Evolutionary conservation across 1,140 invertebrate genomes (phyloP).

Genomic region (Himalopsyche phryganea): DNA sequence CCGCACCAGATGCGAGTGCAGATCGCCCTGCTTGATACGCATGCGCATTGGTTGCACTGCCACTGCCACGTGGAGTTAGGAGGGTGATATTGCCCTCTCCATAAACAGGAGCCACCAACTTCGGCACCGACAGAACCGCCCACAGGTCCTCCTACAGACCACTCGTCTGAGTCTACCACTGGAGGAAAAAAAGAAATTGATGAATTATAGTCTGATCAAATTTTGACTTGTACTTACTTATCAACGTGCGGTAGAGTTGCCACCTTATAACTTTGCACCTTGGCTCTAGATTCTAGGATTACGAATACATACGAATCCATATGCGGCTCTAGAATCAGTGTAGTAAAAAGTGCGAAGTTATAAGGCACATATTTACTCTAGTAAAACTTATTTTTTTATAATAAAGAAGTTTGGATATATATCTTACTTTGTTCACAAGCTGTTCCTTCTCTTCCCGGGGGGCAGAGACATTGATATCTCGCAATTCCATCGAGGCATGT

Average conservation of each 20-base stretch:
- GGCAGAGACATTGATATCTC: slow-evolving; percentile 79
- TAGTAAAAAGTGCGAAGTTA: no score
- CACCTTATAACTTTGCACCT: no score
- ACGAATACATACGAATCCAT: no score
- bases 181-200: background rate
- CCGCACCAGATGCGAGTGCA: slow-evolving; percentile 87
- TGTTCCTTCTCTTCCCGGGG: slow-evolving; percentile 66
- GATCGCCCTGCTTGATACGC: slow-evolving; percentile 65
- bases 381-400: no score
- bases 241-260: no score
- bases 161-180: slow-evolving; percentile 25
- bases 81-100: slow-evolving; percentile 55
- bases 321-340: no score
- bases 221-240: no score
- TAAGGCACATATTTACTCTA: no score
- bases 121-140: slow-evolving; percentile 5
- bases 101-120: slow-evolving; percentile 50
- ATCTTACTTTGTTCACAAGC: slow-evolving; percentile 60
- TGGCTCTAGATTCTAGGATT: no score
- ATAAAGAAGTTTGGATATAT: no score
- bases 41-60: slow-evolving; percentile 78
- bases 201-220: no score
- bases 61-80: slow-evolving; percentile 65
- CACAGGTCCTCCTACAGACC: slow-evolving; percentile 13
- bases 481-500: slow-evolving; percentile 76